Percentiles rank a stretch among this genome's conserved stretches.
These are phyloP conservation scores for Peromyscus aztecus DNA, from an alignment of 2,797 vertebrate species.

Conservation along the genomic window DNA sequence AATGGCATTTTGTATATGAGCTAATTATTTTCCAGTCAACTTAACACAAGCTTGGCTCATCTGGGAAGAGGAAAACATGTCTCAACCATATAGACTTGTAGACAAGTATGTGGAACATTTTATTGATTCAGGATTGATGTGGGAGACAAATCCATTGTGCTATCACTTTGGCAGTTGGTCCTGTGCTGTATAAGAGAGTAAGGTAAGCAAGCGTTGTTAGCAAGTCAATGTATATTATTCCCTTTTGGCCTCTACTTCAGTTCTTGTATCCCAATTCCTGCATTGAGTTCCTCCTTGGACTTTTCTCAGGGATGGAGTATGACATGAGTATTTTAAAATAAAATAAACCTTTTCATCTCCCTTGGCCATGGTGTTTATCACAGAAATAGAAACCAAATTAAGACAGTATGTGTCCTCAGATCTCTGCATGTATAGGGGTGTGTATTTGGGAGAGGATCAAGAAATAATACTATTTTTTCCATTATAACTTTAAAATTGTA, in stretches of 20 bases:
- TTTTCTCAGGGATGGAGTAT: background rate
- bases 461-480: background rate
- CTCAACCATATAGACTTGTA: no score
- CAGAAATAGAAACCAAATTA: background rate
- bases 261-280: background rate
- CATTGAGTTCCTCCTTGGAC: background rate
- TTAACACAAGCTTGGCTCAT: background rate
- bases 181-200: background rate
- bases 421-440: background rate
- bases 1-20: background rate
- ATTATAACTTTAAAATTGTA: constrained; percentile 9
- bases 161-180: background rate
- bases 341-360: background rate
- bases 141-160: background rate
- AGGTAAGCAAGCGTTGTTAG: background rate
- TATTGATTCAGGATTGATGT: background rate
- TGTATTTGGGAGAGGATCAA: background rate
- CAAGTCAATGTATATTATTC: background rate
- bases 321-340: background rate
- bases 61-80: background rate
- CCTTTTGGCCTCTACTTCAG: no score
- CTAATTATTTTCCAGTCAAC: background rate
- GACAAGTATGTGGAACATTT: background rate
- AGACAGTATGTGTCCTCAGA: background rate
- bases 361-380: background rate